A percentile compares a stretch with the other conserved stretches of the same genome.
These are phyloP conservation scores for Calyptommatus sinebrachiatus DNA, from an alignment of 2,113 vertebrate species.

Conservation along the genomic window DNA sequence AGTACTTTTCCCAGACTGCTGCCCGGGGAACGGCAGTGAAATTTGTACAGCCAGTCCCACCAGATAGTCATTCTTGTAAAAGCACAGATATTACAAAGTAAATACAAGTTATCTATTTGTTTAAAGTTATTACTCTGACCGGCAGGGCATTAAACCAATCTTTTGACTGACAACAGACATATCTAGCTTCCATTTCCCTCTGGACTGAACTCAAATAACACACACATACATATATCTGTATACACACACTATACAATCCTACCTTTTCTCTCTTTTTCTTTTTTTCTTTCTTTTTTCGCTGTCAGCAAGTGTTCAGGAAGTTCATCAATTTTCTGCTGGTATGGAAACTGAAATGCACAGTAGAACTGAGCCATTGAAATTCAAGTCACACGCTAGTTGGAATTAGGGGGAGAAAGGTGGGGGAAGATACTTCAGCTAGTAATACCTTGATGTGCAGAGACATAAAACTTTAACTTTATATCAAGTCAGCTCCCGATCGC, in stretches of 20 bases:
- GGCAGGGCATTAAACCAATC: conserved; percentile 71
- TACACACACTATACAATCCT: no score
- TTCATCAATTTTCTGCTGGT: conserved; percentile 37
- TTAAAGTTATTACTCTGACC: conserved; percentile 75
- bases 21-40: conserved; percentile 67
- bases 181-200: conserved; percentile 54
- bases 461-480: conserved; percentile 64
- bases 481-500: conserved; percentile 62
- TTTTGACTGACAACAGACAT: conserved; percentile 66
- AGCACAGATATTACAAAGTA: conserved; percentile 74
- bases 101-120: conserved; percentile 76
- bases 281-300: conserved; percentile 37
- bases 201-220: conserved; percentile 56
- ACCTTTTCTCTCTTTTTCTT: no score
- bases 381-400: conserved; percentile 55
- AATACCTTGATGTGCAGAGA: conserved; percentile 66
- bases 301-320: conserved; percentile 56
- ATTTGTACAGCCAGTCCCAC: conserved; percentile 73
- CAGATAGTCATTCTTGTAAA: conserved; percentile 74
- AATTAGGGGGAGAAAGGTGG: conserved; percentile 41
- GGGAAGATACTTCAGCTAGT: conserved; percentile 51
- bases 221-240: background rate
- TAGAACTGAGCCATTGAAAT: conserved; percentile 60
- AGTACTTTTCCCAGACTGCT: conserved; percentile 64
- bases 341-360: conserved; percentile 37